Evolutionary conservation across 1,140 invertebrate genomes (phyloP).

Genomic region (Brachionus angularis): DNA sequence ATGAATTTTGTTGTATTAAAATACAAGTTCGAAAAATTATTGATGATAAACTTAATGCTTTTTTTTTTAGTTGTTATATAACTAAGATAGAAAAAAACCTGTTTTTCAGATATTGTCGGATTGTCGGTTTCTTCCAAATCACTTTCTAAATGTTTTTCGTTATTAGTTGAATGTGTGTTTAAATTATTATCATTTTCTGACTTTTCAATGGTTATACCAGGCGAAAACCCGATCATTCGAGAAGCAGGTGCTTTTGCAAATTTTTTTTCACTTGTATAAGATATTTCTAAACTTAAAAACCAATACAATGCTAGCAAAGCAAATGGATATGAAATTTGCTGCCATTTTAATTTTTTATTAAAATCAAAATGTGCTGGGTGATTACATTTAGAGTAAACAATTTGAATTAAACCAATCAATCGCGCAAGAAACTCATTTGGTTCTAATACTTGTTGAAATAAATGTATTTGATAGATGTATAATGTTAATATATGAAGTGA

Average conservation of each 20-base stretch:
- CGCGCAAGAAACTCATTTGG: constrained; percentile 60
- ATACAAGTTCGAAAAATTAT: too few species aligned
- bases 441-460: constrained; percentile 69
- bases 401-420: constrained; percentile 48
- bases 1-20: too few species aligned
- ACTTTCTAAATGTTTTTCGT: neutral
- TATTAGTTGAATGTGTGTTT: neutral
- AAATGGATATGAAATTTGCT: constrained; percentile 3
- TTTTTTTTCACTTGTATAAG: constrained; percentile 1
- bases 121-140: neutral
- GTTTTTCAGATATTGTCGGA: constrained; percentile 7
- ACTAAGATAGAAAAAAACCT: neutral
- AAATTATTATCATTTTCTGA: constrained; percentile 16
- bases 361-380: neutral
- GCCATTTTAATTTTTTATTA: neutral
- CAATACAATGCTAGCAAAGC: neutral
- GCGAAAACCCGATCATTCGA: neutral
- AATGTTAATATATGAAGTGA: constrained; percentile 70
- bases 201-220: constrained; percentile 22
- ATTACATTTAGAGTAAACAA: neutral
- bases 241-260: neutral
- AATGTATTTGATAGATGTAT: constrained; percentile 80
- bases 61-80: neutral
- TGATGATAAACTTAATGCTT: neutral
- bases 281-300: constrained; percentile 1